Evolutionary conservation across 2,888 invertebrate genomes (phyloP).

Genomic region (Mimas tiliae): DNA sequence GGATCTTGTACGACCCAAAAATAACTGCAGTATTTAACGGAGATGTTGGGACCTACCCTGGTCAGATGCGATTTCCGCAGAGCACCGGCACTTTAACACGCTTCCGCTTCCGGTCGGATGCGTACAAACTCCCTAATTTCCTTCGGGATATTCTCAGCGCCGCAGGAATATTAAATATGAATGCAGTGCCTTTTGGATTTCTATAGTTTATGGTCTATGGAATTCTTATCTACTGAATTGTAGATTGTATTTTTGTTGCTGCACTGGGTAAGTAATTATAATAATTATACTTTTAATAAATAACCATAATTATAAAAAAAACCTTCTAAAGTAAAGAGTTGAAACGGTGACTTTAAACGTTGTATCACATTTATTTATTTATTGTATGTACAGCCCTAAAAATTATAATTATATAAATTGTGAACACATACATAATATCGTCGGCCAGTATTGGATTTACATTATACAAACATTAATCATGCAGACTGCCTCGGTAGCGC

Average conservation of each 20-base stretch:
- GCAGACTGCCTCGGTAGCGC: no score
- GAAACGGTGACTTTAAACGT: no score
- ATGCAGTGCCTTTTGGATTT: not conserved
- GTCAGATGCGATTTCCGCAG: conserved; percentile 11
- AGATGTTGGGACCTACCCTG: not conserved
- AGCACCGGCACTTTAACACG: conserved; percentile 13
- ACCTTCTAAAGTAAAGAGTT: no score
- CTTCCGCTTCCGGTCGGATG: conserved; percentile 14
- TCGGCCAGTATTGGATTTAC: no score
- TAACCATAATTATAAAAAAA: no score
- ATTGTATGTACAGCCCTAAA: no score
- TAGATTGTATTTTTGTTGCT: not conserved
- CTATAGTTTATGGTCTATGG: not conserved
- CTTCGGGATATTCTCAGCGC: conserved; percentile 2
- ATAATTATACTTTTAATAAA: no score
- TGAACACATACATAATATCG: no score
- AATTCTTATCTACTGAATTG: not conserved
- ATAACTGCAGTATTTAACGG: not conserved
- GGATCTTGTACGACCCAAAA: not conserved
- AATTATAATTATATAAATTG: no score
- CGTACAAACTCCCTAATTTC: conserved; percentile 18
- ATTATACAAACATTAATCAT: no score
- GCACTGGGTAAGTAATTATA: no score
- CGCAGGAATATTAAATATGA: conserved; percentile 1
- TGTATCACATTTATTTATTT: no score